Base-by-base conservation (phyloP, 2,888 invertebrate genomes). In the Eudemis profundana region DNA sequence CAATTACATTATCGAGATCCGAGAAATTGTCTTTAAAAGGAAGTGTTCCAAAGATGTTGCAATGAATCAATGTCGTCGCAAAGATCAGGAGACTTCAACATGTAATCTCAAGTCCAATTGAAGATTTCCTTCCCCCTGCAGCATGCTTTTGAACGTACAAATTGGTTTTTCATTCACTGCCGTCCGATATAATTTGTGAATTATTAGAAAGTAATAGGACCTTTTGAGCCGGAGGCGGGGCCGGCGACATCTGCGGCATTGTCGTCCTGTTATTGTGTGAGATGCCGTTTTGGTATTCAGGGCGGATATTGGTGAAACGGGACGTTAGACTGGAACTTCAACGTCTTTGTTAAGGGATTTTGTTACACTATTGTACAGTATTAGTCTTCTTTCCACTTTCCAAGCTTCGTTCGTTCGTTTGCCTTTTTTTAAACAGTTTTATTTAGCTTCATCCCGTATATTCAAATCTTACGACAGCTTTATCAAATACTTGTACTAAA, bases 161-260 rank as follows among this genome's bases (percentile, higher is more conserved):
- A 64, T 65, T 51, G 59, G 36, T 44, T 57, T 59, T 51, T 51
- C 64, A 65, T 59, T 59, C 59, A 50, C 33, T 51, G n/a, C 51
- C 38, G 19, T n/a, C 21, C 46, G 38, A 59, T 59, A 59, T 65
- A 27, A 65, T 59, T 50, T 27, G 46, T 59, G 51, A 65, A 44
- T 36, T 51, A 59, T 65, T 59, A 21, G 46, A 65, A 46, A 51
- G 51, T 65, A 53, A 59, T 65, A 29, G 46, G 21, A 59, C 21
- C 57, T 59, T 53, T 47, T 46, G 51, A 36, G 38, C 38, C 44
- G 36, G 46, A 23, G 59, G 33, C 36, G 46, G 17, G 29, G 44
- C 15, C n/a, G 51, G 17, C 17, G 36, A 27, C 19, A 36, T 42
- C 36, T 14, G 17, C 7, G 12, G 27, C 42, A 23, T 42, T 49